phyloP scores from a whole-genome alignment of 2,888 invertebrate species.

The Macroteleia sp. region DNA sequence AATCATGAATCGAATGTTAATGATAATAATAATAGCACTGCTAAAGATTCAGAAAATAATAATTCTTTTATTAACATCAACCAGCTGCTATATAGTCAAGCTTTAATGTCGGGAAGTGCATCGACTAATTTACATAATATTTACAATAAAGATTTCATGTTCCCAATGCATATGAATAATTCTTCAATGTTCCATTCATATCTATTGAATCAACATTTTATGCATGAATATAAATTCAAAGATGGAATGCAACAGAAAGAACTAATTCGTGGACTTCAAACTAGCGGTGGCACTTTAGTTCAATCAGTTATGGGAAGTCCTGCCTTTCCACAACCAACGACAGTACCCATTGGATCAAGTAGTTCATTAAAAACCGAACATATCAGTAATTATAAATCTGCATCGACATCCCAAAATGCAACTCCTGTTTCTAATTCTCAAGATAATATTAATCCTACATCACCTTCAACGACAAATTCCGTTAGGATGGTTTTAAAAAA shows the following conservation, averaged over 20 bases:
- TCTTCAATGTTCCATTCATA: constrained; percentile 86
- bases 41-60: constrained; percentile 76
- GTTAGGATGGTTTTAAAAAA: constrained; percentile 96
- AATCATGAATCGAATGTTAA: constrained; percentile 50
- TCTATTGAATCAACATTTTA: constrained; percentile 87
- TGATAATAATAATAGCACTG: constrained; percentile 68
- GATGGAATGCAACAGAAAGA: constrained; percentile 87
- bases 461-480: constrained; percentile 86
- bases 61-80: constrained; percentile 79
- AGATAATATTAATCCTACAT: constrained; percentile 69
- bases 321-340: constrained; percentile 55
- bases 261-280: constrained; percentile 87
- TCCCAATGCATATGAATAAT: constrained; percentile 76
- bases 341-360: constrained; percentile 36
- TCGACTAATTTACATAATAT: constrained; percentile 75
- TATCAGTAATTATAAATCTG: constrained; percentile 66
- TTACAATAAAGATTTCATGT: constrained; percentile 74
- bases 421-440: constrained; percentile 52
- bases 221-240: constrained; percentile 87
- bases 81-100: constrained; percentile 87
- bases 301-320: constrained; percentile 79
- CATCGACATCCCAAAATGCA: constrained; percentile 43
- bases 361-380: constrained; percentile 51
- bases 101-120: constrained; percentile 74
- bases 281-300: constrained; percentile 88